A percentile compares a stretch with the other conserved stretches of the same genome.
phyloP scores from a whole-genome alignment of 53 echinoderm and acorn worm species.

The Glandiceps talaboti region DNA sequence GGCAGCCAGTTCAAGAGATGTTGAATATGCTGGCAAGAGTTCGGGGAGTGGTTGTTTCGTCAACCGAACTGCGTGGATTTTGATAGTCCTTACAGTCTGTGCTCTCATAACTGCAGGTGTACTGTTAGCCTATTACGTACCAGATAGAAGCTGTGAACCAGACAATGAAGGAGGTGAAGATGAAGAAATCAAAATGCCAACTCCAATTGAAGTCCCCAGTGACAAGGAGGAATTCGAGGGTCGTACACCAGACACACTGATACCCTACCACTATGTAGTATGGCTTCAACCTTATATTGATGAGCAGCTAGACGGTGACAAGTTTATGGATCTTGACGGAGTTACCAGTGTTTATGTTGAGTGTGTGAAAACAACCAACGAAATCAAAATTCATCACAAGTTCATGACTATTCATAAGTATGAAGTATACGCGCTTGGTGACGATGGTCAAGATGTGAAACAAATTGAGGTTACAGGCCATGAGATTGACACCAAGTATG shows the following conservation, averaged over 20 bases:
- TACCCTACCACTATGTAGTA: not conserved
- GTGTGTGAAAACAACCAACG: not conserved
- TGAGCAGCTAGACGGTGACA: not conserved
- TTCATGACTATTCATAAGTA: not conserved
- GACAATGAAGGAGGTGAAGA: not conserved
- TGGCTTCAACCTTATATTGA: not conserved
- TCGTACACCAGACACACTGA: not conserved
- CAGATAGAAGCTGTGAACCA: not conserved
- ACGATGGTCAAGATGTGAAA: not conserved
- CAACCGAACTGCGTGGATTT: not conserved
- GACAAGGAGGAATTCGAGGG: not conserved
- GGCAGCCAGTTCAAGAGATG: not conserved
- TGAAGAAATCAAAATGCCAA: not conserved
- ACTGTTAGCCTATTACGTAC: not conserved
- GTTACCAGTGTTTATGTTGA: not conserved
- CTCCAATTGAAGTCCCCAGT: not conserved
- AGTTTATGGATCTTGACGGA: not conserved
- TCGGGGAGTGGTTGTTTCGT: not conserved
- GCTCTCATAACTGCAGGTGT: not conserved
- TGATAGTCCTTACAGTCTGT: not conserved
- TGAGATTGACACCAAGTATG: not conserved
- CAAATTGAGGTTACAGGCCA: not conserved
- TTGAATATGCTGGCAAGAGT: not conserved
- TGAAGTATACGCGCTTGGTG: not conserved
- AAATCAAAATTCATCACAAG: not conserved